Base-by-base conservation (phyloP, 2,113 vertebrate species). In the Baryphthengus martii region DNA sequence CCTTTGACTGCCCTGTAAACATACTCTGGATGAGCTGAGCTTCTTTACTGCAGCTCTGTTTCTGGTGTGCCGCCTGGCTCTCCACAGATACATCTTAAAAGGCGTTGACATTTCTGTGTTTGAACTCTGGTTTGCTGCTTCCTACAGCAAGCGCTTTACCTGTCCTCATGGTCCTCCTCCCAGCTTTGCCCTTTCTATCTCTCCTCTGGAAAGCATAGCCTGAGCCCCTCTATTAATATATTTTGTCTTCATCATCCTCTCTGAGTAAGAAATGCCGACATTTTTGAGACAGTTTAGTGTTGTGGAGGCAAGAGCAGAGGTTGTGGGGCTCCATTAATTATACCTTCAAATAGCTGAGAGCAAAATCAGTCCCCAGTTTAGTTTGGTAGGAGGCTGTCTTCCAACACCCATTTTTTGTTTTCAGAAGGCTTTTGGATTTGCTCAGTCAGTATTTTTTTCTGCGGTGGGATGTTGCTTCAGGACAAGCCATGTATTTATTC, bases 221-320 rank as follows among this genome's bases (percentile, higher is more conserved):
- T 42, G n/a, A 81, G 4, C 8, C 24, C 6, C 8, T 73, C 17
- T 9, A 3, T 55, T 35, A 35, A 42, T 35, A 40, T 0, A 0
- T 29, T 28, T 6, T 11, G 80, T 10, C 23, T 33, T 73, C 42
- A 21, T 85, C 88, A 68, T 73, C 31, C 11, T 78, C 58, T 76
- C 31, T 65, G 40, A 53, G 13, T 9, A 28, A 37, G 33, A 67
- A 50, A 81, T 7, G 1, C 25, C 2, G 3, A 33, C 8, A 7
- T 61, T 77, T 94, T 83, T 26, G 44, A 80, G 44, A 31, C 9
- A 1, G 1, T 28, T 35, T 24, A 26, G 13, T 25, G 6, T 47
- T 67, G 52, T 9, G 24, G 33, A 85, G 37, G 33, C 17, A 45
- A 39, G 11, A 89, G 16, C 25, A n/a, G 58, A 85, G 59, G 49